Evolutionary conservation across 2,888 invertebrate species (phyloP).

Genomic region (Lithosia quadra): DNA sequence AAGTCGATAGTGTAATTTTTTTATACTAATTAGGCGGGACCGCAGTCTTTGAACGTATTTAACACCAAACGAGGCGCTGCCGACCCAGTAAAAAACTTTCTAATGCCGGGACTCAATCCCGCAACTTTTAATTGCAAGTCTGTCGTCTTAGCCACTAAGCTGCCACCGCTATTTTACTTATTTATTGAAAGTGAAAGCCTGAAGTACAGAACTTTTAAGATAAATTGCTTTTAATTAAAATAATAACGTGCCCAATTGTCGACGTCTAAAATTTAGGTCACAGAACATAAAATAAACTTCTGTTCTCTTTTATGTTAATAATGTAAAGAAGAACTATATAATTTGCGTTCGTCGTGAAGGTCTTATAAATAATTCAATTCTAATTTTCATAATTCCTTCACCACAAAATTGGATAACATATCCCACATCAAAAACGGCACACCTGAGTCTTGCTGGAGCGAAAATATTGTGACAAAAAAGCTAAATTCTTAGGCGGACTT

Average conservation of each 20-base stretch:
- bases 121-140: too few relatives aligned
- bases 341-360: constrained; percentile 3
- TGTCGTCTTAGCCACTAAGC: not conserved
- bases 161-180: not conserved
- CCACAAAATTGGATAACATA: constrained; percentile 37
- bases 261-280: not conserved
- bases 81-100: too few relatives aligned
- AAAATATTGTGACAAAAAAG: constrained; percentile 35
- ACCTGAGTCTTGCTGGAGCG: constrained; percentile 35
- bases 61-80: too few relatives aligned
- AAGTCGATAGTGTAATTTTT: too few relatives aligned
- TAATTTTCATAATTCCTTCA: constrained; percentile 38
- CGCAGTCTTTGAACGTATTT: too few relatives aligned
- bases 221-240: not conserved
- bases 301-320: not conserved
- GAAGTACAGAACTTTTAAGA: not conserved
- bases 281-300: not conserved
- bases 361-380: constrained; percentile 26
- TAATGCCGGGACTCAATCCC: too few relatives aligned
- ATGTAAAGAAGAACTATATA: constrained; percentile 1
- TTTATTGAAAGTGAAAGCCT: not conserved
- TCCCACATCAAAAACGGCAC: constrained; percentile 24
- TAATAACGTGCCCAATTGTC: not conserved
- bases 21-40: too few relatives aligned
- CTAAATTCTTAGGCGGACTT: constrained; percentile 37